Conservation (phyloP, 1,140 invertebrate genomes). For the Lanistes nyassanus region DNA sequence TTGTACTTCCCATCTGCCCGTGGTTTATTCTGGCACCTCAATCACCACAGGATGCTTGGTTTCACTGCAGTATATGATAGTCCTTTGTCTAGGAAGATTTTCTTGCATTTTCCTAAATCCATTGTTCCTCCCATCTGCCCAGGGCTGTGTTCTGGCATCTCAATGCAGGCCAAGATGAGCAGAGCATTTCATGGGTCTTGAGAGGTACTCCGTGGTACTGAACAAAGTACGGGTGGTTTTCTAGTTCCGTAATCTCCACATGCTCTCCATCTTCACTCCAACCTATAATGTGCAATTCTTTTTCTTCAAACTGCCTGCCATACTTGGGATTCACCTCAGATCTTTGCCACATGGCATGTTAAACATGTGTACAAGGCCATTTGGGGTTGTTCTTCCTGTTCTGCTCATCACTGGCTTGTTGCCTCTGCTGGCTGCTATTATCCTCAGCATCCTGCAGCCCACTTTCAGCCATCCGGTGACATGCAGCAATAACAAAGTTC, state of each 20-base stretch:
- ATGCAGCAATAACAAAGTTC: slow-evolving; percentile 99
- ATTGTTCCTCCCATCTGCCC: too few relatives aligned
- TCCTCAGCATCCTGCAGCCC: slow-evolving; percentile 79
- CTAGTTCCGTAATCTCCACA: slow-evolving; percentile 86
- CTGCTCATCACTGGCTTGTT: too few relatives aligned
- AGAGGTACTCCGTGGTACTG: slow-evolving; percentile 99
- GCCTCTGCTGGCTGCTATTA: too few relatives aligned
- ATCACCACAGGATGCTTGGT: slow-evolving; percentile 86
- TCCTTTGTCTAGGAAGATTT: too few relatives aligned
- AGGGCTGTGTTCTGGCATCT: too few relatives aligned
- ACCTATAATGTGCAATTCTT: slow-evolving; percentile 93
- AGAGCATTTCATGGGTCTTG: slow-evolving; percentile 90
- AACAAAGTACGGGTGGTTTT: slow-evolving; percentile 89
- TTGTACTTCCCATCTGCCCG: slow-evolving; percentile 95
- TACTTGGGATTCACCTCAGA: slow-evolving; percentile 87
- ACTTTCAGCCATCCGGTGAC: too few relatives aligned
- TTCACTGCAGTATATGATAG: too few relatives aligned
- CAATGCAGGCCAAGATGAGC: slow-evolving; percentile 98
- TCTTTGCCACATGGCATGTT: slow-evolving; percentile 97
- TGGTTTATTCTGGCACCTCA: slow-evolving; percentile 99
- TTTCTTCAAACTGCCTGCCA: slow-evolving; percentile 80
- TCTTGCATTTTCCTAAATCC: too few relatives aligned
- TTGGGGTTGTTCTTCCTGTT: too few relatives aligned
- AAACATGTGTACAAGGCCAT: slow-evolving; percentile 95
- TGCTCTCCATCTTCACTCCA: slow-evolving; percentile 74